Evolutionary conservation across 2,113 vertebrate species (phyloP).

Genomic region (Anguilla rostrata): DNA sequence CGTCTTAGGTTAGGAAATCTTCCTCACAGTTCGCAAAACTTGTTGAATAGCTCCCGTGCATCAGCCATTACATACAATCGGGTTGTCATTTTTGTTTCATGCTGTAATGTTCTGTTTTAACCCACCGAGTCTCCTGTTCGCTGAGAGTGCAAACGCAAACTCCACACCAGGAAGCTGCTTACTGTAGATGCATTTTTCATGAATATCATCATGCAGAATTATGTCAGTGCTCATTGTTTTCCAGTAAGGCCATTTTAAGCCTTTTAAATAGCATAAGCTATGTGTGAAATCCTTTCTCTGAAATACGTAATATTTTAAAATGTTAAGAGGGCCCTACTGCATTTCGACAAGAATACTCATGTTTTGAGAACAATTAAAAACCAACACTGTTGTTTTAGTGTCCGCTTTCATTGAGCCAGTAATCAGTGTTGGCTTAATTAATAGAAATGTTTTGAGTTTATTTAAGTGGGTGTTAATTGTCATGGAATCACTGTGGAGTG

Average conservation of each 20-base stretch:
- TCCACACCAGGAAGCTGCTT: neutral
- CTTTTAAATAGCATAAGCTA: neutral
- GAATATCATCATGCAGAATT: neutral
- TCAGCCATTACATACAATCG: slow-evolving; percentile 6
- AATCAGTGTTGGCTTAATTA: neutral
- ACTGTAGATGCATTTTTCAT: neutral
- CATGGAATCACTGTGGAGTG: neutral
- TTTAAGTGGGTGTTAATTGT: neutral
- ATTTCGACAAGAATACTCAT: too few relatives aligned
- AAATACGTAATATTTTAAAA: too few relatives aligned
- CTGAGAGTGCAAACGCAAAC: neutral
- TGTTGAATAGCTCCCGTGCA: neutral
- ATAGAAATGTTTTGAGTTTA: neutral
- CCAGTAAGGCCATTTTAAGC: neutral
- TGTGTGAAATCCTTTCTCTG: neutral
- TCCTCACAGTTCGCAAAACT: neutral
- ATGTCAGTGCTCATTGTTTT: slow-evolving; percentile 4
- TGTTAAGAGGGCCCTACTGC: too few relatives aligned
- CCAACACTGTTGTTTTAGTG: too few relatives aligned
- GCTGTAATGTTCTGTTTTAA: neutral
- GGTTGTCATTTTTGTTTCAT: neutral
- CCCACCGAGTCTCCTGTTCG: slow-evolving; percentile 8
- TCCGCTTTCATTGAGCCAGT: neutral
- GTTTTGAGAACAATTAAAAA: too few relatives aligned
- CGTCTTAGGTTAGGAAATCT: slow-evolving; percentile 6